phyloP scores from a whole-genome alignment of 2,113 vertebrate species.

The human (Homo sapiens) region DNA sequence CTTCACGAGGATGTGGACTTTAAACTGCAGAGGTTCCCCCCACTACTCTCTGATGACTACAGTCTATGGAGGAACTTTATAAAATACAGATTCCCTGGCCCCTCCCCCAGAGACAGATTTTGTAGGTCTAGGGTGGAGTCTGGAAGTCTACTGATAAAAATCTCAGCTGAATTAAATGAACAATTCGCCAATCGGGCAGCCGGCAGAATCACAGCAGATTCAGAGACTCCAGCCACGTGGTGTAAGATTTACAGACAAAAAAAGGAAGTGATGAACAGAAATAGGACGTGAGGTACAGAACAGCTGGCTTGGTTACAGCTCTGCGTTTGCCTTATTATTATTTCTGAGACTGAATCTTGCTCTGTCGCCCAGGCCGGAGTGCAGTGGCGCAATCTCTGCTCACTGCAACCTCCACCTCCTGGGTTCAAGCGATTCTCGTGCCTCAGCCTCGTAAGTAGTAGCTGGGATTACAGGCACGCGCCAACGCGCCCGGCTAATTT shows the following conservation, averaged over 20 bases:
- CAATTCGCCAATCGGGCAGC: no score
- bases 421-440: background rate
- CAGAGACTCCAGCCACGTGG: no score
- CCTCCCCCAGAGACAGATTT: background rate
- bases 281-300: no score
- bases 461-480: background rate
- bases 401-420: background rate
- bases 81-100: background rate
- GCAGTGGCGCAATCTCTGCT: background rate
- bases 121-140: background rate
- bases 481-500: background rate
- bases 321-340: no score
- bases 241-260: no score
- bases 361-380: background rate
- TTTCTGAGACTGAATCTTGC: background rate
- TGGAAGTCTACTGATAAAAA: background rate
- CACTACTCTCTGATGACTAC: background rate
- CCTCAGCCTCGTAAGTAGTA: background rate
- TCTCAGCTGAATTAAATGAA: no score
- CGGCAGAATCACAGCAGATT: no score
- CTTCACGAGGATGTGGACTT: background rate
- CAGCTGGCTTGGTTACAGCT: no score
- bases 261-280: no score
- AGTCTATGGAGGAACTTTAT: background rate
- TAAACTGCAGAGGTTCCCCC: background rate